Evolutionary conservation across 2,797 vertebrate species (phyloP), one percentile per base, ranked within the genome.

Genomic region (Centroberyx gerrardi): DNA sequence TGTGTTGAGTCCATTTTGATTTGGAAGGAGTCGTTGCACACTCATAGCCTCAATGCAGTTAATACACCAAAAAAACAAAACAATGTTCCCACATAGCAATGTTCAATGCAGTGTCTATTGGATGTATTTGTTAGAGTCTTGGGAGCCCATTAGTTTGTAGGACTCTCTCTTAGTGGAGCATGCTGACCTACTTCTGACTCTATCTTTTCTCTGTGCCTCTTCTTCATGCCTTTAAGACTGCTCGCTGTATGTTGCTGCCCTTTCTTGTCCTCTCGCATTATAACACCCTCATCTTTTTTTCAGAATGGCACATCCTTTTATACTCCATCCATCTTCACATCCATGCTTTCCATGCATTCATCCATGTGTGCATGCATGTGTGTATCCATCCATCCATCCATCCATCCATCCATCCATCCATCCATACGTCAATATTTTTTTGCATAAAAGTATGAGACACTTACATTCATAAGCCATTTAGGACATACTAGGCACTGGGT

Each of bases 181-280:
- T 62, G 62, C 62, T 85, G 84, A 88, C 88, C 87, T 77, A 90
- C 74, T 86, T 89, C 53, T 64, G 31, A 81, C 52, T 82, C 58
- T 38, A 18, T 74, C 38, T 64, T 48, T 36, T 78, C 33, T 31
- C 62, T 36, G 3, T 56, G 22, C 75, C 18, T 38, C 33, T 76
- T 15, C 66, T 79, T 68, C 9, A 8, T 52, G 13, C 80, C 58
- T 46, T 51, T 46, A 5, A 13, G 3, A 5, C 13, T 62, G 48
- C 33, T 48, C 52, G 5, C 31, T 48, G 8, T 18, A 51, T 61
- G 54, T 67, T 36, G 54, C 56, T 59, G 28, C 64, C 52, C 31
- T 64, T 55, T 74, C 56, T 55, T 82, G 38, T 68, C 80, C 6
- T 62, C 63, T 61, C 33, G 69, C 36, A 59, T 71, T 56, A 70